Conservation (phyloP, 2,888 invertebrate genomes). For the Andrena praecox region DNA sequence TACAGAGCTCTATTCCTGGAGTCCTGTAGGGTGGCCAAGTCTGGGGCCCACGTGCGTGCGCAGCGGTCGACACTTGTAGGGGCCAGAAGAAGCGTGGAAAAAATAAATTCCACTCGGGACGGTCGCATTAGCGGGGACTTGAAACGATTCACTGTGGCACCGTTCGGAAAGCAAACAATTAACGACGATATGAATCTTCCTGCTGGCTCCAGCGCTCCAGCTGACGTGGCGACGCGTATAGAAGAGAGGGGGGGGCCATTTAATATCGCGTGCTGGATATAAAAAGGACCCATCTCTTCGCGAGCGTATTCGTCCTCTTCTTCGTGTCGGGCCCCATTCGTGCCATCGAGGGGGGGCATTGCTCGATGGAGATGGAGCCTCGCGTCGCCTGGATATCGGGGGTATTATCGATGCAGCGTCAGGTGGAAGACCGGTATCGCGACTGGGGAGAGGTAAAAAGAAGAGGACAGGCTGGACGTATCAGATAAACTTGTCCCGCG, state of each 20-base stretch:
- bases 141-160: slow-evolving; percentile 5
- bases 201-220: not conserved
- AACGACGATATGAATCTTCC: slow-evolving; percentile 38
- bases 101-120: slow-evolving; percentile 27
- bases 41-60: slow-evolving; percentile 5
- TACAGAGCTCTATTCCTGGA: not conserved
- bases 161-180: slow-evolving; percentile 49
- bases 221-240: not conserved
- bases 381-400: slow-evolving; percentile 37
- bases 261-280: slow-evolving; percentile 37
- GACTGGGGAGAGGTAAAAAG: slow-evolving; percentile 18
- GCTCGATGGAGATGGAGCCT: slow-evolving; percentile 15
- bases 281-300: slow-evolving; percentile 25
- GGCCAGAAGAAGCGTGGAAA: slow-evolving; percentile 5
- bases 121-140: slow-evolving; percentile 20
- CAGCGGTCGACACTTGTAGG: not conserved
- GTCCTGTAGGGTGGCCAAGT: not conserved
- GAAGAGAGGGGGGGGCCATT: slow-evolving; percentile 2
- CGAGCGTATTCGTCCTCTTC: not conserved
- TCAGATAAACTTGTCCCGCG: slow-evolving; percentile 33
- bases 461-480: slow-evolving; percentile 26
- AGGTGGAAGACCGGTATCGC: slow-evolving; percentile 48
- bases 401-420: slow-evolving; percentile 47
- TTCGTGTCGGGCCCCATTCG: too few relatives aligned
- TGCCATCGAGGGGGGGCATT: not conserved